phyloP scores from a whole-genome alignment of 2,113 vertebrate species.

The Neolamprologus devosi region DNA sequence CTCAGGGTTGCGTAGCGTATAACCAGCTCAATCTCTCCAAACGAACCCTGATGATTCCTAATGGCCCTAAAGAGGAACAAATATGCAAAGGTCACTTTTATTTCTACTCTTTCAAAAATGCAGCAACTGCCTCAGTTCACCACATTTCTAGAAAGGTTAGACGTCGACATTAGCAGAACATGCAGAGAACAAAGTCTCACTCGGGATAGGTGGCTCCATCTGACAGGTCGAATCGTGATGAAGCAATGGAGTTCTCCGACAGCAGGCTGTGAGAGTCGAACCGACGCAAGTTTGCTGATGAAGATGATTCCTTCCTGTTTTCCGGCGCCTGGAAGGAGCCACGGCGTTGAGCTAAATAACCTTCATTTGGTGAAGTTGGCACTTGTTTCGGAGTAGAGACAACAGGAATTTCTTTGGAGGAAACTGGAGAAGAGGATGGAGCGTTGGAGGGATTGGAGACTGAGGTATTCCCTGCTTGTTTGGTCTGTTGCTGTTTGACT shows the following conservation, averaged over 20 bases:
- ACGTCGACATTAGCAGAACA: not conserved
- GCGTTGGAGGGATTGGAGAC: not conserved
- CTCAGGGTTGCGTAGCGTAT: slow-evolving; percentile 79
- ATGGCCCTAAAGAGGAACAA: slow-evolving; percentile 40
- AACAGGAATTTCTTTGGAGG: not conserved
- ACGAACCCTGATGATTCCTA: slow-evolving; percentile 64
- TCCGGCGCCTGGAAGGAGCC: not conserved
- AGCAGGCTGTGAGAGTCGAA: slow-evolving; percentile 78
- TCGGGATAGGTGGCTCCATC: slow-evolving; percentile 70
- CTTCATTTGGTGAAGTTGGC: not conserved
- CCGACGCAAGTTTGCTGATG: not conserved
- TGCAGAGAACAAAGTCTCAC: slow-evolving; percentile 47
- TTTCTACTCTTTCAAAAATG: not conserved
- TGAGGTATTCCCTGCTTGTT: not conserved
- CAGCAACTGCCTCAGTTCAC: not conserved
- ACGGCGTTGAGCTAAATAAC: not conserved
- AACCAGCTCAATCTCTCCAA: slow-evolving; percentile 84
- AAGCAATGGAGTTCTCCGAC: slow-evolving; percentile 83
- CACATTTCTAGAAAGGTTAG: not conserved
- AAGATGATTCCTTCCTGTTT: not conserved
- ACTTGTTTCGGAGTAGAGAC: not conserved
- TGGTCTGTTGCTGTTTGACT: not conserved
- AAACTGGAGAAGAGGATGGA: not conserved
- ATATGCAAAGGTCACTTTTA: not conserved
- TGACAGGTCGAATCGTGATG: slow-evolving; percentile 82